Conservation (phyloP, 2,113 vertebrate species). For the Megaleporinus macrocephalus region DNA sequence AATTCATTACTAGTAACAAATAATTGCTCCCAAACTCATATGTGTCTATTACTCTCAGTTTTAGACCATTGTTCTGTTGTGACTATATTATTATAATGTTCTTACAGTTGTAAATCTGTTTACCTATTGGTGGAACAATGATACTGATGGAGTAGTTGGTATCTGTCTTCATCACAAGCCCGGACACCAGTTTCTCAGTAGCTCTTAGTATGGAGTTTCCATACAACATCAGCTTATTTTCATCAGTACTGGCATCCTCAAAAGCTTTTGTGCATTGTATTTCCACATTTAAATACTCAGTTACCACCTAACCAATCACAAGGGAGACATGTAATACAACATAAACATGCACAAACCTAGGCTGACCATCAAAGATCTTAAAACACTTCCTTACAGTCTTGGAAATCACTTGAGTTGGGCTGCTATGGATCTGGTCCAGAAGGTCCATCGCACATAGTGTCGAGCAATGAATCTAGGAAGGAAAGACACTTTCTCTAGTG, state of each 20-base stretch:
- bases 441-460: not conserved
- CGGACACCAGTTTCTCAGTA: conserved; percentile 2
- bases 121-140: not conserved
- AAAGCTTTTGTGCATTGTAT: not conserved
- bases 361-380: not conserved
- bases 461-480: not conserved
- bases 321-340: too few relatives aligned
- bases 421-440: not conserved
- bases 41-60: too few relatives aligned
- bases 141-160: not conserved
- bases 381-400: not conserved
- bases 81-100: not conserved
- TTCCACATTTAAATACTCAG: not conserved
- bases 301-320: not conserved
- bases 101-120: not conserved
- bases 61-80: too few relatives aligned
- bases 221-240: too few relatives aligned
- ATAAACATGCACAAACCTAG: too few relatives aligned
- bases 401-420: not conserved
- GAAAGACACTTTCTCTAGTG: not conserved
- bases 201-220: not conserved
- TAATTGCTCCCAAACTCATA: too few relatives aligned
- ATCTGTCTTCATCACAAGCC: not conserved
- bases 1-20: too few relatives aligned
- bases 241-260: not conserved